A percentile compares a stretch with the other conserved stretches of the same genome.
Evolutionary conservation across 1,140 invertebrate genomes (phyloP).

Genomic region (Formica selysi): DNA sequence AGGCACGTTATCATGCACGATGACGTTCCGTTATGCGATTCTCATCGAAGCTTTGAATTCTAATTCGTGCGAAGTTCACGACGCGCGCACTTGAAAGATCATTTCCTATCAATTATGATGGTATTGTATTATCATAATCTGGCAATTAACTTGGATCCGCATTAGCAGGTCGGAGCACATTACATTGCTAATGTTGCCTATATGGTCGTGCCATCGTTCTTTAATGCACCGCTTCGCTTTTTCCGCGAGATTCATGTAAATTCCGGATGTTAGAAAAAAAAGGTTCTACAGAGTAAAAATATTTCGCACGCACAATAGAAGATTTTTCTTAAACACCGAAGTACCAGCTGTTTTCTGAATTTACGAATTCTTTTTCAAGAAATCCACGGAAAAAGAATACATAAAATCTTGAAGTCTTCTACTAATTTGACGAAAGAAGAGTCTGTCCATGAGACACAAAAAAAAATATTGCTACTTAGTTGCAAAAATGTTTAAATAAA

Average conservation of each 20-base stretch:
- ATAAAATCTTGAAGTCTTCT: conserved; percentile 15
- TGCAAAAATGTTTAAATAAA: neutral
- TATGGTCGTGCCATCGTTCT: conserved; percentile 16
- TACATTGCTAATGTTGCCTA: conserved; percentile 33
- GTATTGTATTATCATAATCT: conserved; percentile 33
- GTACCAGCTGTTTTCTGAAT: neutral
- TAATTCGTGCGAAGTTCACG: conserved; percentile 12
- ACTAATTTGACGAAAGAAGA: conserved; percentile 8
- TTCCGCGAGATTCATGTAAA: neutral
- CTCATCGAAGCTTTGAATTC: conserved; percentile 33
- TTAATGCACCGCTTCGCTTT: neutral
- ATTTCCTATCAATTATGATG: conserved; percentile 43
- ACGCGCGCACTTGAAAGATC: conserved; percentile 22
- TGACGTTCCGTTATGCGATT: conserved; percentile 11
- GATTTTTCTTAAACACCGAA: conserved; percentile 32
- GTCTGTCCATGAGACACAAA: neutral
- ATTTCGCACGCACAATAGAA: neutral
- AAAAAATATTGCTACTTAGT: neutral
- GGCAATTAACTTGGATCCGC: conserved; percentile 26
- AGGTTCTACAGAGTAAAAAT: neutral
- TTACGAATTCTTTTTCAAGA: neutral
- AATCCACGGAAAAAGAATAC: neutral
- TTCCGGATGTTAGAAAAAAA: neutral
- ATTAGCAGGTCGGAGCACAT: conserved; percentile 30
- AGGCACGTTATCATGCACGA: conserved; percentile 13